Base-by-base conservation (phyloP, 2,113 vertebrate genomes). In the Psettodes erumei region DNA sequence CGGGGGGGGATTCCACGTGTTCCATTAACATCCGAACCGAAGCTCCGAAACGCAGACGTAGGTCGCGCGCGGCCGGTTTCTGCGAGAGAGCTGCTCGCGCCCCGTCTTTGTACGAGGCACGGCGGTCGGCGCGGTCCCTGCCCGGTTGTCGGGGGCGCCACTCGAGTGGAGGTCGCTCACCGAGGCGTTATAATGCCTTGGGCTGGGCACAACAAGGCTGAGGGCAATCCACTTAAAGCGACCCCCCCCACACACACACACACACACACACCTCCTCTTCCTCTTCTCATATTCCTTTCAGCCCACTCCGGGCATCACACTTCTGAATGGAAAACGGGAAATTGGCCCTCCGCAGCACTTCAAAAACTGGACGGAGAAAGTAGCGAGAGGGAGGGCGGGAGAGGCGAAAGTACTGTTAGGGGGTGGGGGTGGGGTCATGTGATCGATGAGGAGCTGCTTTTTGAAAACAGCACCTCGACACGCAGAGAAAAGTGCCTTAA, bases 1-100 rank as follows among this genome's bases (percentile, higher is more conserved):
- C n/a, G n/a, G n/a, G n/a, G n/a, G 90, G 88, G 90, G 92, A 94
- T 93, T 93, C 92, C 71, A 89, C 89, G 91, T 92, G 91, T 93
- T 91, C 92, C 90, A 95, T 95, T 94, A 95, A 92, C 94, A 93
- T 95, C 93, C 92, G 91, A 95, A 93, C 91, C 91, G n/a, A n/a
- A 87, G 77, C 86, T 87, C 82, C 72, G 86, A 8, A 25, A 59
- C 66, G 16, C 71, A 19, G 19, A 42, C 35, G 10, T 13, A 6
- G n/a, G n/a, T n/a, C n/a, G n/a, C n/a, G n/a, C n/a, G n/a, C n/a
- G n/a, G n/a, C n/a, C n/a, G n/a, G n/a, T n/a, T n/a, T n/a, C n/a
- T n/a, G n/a, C n/a, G n/a, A n/a, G n/a, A n/a, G n/a, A n/a, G n/a
- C n/a, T n/a, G n/a, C n/a, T n/a, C n/a, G n/a, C n/a, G n/a, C n/a